Percentiles rank a stretch among this genome's conserved stretches.
These are phyloP conservation scores for Paralichthys olivaceus DNA, from an alignment of 2,113 vertebrate species.

Conservation along the genomic window DNA sequence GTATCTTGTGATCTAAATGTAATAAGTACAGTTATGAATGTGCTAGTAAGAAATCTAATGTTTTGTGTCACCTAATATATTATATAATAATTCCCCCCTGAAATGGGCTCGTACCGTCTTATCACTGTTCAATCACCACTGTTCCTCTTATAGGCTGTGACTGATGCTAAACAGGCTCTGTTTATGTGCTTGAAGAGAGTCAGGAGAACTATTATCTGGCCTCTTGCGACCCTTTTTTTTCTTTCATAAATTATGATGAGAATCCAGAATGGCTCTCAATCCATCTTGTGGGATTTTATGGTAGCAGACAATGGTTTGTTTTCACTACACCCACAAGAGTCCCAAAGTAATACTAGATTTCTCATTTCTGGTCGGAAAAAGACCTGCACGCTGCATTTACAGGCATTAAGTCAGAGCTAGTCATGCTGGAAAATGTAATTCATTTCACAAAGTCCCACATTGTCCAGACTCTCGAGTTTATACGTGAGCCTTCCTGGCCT, in stretches of 20 bases:
- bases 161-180: constrained; percentile 21
- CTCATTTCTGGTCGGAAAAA: constrained; percentile 45
- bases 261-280: constrained; percentile 26
- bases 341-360: constrained; percentile 31
- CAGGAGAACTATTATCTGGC: constrained; percentile 9
- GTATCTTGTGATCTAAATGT: neutral
- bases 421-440: constrained; percentile 63
- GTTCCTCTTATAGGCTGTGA: neutral
- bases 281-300: constrained; percentile 39
- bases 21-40: neutral
- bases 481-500: constrained; percentile 48
- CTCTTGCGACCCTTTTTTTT: constrained; percentile 4
- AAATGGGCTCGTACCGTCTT: constrained; percentile 32
- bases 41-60: neutral
- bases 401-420: constrained; percentile 53
- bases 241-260: constrained; percentile 26
- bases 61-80: constrained; percentile 3
- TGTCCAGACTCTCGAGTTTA: constrained; percentile 56
- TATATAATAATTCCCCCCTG: too few relatives aligned
- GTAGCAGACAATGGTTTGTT: constrained; percentile 43
- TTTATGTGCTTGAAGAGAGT: constrained; percentile 26
- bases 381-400: constrained; percentile 47
- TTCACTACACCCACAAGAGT: constrained; percentile 26
- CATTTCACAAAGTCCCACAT: constrained; percentile 57
- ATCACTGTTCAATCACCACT: neutral